A percentile compares a stretch with the other conserved stretches of the same genome.
These are phyloP conservation scores for Leptatherina wallacei DNA, from an alignment of 2,797 vertebrate species.

Conservation along the genomic window DNA sequence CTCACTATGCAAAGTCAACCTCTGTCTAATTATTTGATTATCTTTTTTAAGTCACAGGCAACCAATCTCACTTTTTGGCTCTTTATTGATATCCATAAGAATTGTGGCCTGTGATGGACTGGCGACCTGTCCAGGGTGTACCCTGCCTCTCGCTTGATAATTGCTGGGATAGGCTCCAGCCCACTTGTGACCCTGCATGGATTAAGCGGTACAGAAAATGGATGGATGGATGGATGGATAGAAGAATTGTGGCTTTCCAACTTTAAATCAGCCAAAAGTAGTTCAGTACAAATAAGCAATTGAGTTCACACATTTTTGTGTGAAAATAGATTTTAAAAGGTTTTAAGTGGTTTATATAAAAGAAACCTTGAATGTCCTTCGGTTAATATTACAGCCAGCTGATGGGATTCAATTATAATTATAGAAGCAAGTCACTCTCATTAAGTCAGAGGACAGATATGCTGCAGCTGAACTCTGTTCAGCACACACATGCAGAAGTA, in stretches of 20 bases:
- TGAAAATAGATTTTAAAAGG: too few relatives aligned
- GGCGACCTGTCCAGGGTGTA: too few relatives aligned
- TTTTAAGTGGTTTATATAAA: too few relatives aligned
- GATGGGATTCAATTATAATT: background rate
- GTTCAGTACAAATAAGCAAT: background rate
- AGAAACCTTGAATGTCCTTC: too few relatives aligned
- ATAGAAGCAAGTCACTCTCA: background rate
- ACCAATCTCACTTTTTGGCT: background rate
- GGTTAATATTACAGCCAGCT: background rate
- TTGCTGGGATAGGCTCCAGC: too few relatives aligned
- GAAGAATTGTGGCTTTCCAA: too few relatives aligned
- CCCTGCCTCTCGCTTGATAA: too few relatives aligned
- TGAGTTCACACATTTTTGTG: background rate
- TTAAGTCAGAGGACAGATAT: background rate
- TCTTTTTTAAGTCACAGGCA: too few relatives aligned
- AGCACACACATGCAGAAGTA: background rate
- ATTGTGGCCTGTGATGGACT: too few relatives aligned
- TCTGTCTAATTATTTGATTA: background rate
- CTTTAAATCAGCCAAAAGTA: background rate
- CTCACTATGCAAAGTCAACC: background rate
- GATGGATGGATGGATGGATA: too few relatives aligned
- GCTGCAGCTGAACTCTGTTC: background rate
- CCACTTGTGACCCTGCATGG: too few relatives aligned
- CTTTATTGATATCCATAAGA: background rate
- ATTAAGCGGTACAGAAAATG: too few relatives aligned